Evolutionary conservation across 2,888 invertebrate genomes (phyloP).

Genomic region (Salpingus planirostris): DNA sequence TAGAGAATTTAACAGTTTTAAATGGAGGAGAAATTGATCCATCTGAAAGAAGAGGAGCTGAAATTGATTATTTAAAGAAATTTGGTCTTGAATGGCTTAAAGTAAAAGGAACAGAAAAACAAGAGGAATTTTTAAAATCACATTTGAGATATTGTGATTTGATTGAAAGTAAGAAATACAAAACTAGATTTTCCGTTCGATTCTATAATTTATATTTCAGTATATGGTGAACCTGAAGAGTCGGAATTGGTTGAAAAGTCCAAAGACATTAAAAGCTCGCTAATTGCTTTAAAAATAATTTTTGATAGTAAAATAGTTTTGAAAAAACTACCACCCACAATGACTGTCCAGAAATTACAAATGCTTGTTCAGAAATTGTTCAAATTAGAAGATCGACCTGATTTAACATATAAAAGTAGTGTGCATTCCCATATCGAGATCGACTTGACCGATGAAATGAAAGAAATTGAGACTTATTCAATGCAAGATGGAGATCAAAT

Average conservation of each 20-base stretch:
- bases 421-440: conserved; percentile 59
- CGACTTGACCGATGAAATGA: conserved; percentile 69
- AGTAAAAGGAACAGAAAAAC: conserved; percentile 42
- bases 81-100: conserved; percentile 66
- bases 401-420: conserved; percentile 47
- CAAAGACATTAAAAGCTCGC: conserved; percentile 57
- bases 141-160: conserved; percentile 84
- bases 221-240: conserved; percentile 75
- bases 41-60: conserved; percentile 74
- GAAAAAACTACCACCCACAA: conserved; percentile 67
- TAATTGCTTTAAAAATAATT: conserved; percentile 54
- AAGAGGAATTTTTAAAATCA: conserved; percentile 50
- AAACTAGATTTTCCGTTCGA: conserved; percentile 20
- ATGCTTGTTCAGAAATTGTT: conserved; percentile 72
- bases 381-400: conserved; percentile 43
- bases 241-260: conserved; percentile 52
- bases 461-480: conserved; percentile 75
- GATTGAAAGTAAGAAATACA: conserved; percentile 68
- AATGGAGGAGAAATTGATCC: conserved; percentile 62
- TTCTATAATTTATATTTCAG: conserved; percentile 40
- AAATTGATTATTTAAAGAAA: conserved; percentile 83
- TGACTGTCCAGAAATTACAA: conserved; percentile 75
- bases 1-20: conserved; percentile 60
- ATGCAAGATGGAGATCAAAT: conserved; percentile 77
- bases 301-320: conserved; percentile 45